These are phyloP conservation scores for Notiomystis cincta DNA, from an alignment of 2,113 vertebrate species.

Conservation along the genomic window DNA sequence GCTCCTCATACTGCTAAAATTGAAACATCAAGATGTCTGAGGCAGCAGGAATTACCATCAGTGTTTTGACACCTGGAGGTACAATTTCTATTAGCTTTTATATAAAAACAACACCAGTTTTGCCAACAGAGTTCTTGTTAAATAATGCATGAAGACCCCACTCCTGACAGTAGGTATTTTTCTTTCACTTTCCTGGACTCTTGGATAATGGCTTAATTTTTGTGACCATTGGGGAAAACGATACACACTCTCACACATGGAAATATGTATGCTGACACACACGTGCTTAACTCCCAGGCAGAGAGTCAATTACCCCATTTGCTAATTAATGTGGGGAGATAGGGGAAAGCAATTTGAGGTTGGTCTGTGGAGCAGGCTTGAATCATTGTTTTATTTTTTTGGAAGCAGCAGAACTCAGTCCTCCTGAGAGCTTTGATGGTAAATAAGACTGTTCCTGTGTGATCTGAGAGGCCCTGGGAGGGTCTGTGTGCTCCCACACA, in stretches of 20 bases:
- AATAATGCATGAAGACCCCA: conserved; percentile 66
- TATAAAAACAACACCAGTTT: conserved; percentile 65
- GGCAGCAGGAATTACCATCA: conserved; percentile 65
- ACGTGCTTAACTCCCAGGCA: not conserved
- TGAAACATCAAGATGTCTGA: conserved; percentile 73
- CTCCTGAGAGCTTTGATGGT: not conserved
- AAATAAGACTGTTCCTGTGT: not conserved
- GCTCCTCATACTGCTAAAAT: conserved; percentile 68
- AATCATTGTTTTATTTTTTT: not conserved
- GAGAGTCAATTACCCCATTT: not conserved
- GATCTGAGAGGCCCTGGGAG: not conserved
- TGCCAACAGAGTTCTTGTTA: conserved; percentile 51
- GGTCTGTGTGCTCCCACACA: accelerated
- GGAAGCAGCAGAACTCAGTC: not conserved
- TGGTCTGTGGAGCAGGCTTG: not conserved
- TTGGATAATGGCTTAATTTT: conserved; percentile 14
- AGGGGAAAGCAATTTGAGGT: not conserved
- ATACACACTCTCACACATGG: accelerated
- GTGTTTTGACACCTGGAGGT: conserved; percentile 70
- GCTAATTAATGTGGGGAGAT: not conserved
- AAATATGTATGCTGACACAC: accelerated
- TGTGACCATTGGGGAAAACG: not conserved
- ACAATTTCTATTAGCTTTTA: conserved; percentile 71
- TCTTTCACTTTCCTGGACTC: conserved; percentile 18
- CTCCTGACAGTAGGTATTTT: conserved; percentile 23